Evolutionary conservation across 2,797 vertebrate species (phyloP).

Genomic region (Arctocebus calabarensis): DNA sequence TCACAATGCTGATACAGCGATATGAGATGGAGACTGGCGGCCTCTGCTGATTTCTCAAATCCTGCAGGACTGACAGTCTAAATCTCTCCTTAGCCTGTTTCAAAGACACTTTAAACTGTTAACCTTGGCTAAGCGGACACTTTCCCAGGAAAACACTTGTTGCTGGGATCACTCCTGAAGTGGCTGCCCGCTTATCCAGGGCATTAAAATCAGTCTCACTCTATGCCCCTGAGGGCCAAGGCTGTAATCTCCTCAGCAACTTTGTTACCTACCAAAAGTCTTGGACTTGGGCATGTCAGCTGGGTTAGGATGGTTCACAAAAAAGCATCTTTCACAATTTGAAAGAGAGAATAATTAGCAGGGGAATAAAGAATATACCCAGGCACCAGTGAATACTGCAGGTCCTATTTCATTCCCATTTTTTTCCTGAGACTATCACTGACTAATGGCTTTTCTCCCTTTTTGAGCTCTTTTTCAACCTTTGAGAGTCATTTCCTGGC

Average conservation of each 20-base stretch:
- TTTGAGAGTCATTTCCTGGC: background rate
- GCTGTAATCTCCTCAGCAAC: background rate
- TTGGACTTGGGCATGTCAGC: background rate
- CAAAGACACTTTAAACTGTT: no score
- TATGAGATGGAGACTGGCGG: no score
- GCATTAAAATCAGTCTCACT: no score
- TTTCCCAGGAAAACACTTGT: no score
- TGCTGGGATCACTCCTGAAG: no score
- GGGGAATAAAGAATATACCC: background rate
- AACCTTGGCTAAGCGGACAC: no score
- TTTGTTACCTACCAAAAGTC: background rate
- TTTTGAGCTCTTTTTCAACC: slow-evolving; percentile 59
- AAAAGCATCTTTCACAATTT: background rate
- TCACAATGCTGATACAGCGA: no score
- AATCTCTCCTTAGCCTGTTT: no score
- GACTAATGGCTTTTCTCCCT: slow-evolving; percentile 16
- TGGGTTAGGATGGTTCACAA: background rate
- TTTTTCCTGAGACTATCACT: background rate
- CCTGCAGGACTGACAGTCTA: no score
- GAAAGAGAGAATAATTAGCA: background rate
- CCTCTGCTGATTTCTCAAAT: no score
- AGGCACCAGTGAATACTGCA: background rate
- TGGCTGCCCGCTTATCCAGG: no score
- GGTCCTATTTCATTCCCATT: background rate
- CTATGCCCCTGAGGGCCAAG: no score